Conservation (phyloP, 2,113 vertebrate genomes). For the Agelaius tricolor region DNA sequence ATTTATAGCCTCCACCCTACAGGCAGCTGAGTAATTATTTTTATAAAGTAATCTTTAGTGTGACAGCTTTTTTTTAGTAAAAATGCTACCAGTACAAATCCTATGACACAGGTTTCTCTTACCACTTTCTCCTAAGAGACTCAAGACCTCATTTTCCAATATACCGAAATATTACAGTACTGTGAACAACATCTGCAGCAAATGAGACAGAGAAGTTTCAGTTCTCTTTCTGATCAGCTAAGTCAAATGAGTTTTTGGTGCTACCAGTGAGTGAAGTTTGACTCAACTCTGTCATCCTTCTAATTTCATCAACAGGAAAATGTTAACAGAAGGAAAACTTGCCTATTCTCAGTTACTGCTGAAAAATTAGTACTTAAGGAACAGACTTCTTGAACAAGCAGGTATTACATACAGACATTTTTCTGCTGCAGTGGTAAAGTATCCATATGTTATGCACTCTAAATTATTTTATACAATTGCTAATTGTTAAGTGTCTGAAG, state of each 20-base stretch:
- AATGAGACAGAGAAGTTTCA: not conserved
- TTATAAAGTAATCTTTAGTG: not conserved
- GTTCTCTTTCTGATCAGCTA: not conserved
- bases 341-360: not conserved
- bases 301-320: not conserved
- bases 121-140: not conserved
- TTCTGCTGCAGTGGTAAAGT: not conserved
- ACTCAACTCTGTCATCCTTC: not conserved
- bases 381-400: not conserved
- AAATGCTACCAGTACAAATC: not conserved
- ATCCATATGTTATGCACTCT: not conserved
- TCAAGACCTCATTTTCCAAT: not conserved
- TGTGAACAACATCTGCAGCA: not conserved
- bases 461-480: not conserved
- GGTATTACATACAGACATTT: not conserved
- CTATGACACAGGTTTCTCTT: not conserved
- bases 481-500: not conserved
- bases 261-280: not conserved
- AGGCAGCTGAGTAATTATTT: constrained; percentile 1
- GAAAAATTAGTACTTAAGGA: not conserved
- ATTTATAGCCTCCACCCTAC: constrained; percentile 12
- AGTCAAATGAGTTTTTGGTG: not conserved
- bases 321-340: not conserved
- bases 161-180: not conserved
- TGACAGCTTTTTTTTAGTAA: not conserved